These are phyloP conservation scores for Abramis brama DNA, from an alignment of 2,113 vertebrate genomes.

Conservation along the genomic window DNA sequence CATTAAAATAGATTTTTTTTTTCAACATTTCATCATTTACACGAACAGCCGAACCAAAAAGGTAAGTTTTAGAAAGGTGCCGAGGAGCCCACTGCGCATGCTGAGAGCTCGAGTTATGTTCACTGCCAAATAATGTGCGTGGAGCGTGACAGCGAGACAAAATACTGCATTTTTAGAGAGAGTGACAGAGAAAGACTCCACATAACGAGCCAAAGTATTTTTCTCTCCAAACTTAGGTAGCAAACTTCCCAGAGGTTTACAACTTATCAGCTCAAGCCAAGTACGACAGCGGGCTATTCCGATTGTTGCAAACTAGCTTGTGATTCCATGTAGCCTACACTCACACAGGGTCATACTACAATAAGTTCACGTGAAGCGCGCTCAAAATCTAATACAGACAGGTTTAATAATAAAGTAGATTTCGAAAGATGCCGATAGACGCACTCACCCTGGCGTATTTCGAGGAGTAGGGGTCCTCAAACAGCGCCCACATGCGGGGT, in stretches of 20 bases:
- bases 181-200: too few species aligned
- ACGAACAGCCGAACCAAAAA: neutral
- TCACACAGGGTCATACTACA: neutral
- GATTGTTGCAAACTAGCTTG: neutral
- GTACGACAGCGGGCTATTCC: neutral
- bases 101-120: slow-evolving; percentile 27
- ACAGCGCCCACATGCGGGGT: slow-evolving; percentile 92
- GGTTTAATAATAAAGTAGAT: neutral
- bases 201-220: neutral
- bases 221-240: neutral
- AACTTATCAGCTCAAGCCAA: neutral
- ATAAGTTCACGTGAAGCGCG: neutral
- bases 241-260: slow-evolving; percentile 9
- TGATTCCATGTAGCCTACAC: neutral
- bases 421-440: neutral
- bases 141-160: slow-evolving; percentile 17
- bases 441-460: slow-evolving; percentile 91
- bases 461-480: slow-evolving; percentile 97
- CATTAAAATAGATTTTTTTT: neutral
- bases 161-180: neutral
- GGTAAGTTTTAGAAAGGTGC: slow-evolving; percentile 18
- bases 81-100: slow-evolving; percentile 11
- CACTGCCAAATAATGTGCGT: slow-evolving; percentile 10
- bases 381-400: neutral
- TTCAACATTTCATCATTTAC: neutral